Evolutionary conservation across 1,140 invertebrate genomes (phyloP).

Genomic region (Cyclargus thomasi): DNA sequence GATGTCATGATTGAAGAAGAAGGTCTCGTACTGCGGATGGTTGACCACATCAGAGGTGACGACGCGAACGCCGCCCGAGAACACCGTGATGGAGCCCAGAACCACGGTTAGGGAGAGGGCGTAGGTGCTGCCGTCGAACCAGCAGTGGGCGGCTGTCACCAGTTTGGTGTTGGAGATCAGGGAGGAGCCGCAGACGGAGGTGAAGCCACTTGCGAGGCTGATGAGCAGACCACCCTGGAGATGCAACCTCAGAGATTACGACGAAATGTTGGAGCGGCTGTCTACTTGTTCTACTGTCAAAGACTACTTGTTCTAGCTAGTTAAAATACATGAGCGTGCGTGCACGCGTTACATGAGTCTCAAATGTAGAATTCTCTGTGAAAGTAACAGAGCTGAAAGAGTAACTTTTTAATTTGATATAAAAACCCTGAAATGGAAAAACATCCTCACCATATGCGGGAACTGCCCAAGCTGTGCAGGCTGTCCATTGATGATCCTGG

Average conservation of each 20-base stretch:
- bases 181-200: constrained; percentile 18
- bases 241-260: background rate
- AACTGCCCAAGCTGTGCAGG: background rate
- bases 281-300: no score
- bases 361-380: no score
- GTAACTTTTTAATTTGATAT: no score
- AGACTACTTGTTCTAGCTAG: no score
- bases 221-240: background rate
- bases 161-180: constrained; percentile 16
- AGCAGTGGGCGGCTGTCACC: constrained; percentile 22
- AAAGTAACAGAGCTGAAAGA: no score
- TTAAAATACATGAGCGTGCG: no score
- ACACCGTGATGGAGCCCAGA: constrained; percentile 11
- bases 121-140: background rate
- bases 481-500: background rate
- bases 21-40: constrained; percentile 9
- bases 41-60: background rate
- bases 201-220: background rate
- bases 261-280: no score
- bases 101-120: constrained; percentile 1
- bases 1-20: background rate
- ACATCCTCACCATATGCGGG: background rate
- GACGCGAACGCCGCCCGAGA: constrained; percentile 13
- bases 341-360: no score
- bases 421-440: background rate